Base-by-base conservation (phyloP, 2,888 invertebrate species). In the Scelioninae gen. 1 region DNA sequence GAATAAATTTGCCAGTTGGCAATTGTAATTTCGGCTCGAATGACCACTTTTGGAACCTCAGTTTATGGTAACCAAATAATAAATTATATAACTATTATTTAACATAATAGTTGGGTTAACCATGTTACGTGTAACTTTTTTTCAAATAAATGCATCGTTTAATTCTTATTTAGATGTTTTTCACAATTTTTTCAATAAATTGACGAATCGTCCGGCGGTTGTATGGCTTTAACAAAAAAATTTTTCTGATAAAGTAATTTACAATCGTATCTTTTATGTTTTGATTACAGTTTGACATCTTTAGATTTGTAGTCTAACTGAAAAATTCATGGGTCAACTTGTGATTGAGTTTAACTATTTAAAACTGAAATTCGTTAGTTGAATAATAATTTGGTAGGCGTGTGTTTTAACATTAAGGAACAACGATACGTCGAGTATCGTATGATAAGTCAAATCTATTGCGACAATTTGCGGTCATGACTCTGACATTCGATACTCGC, bases 401-500 rank as follows among this genome's bases (percentile, higher is more conserved):
- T 69, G 49, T 63, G 47, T 38, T 63, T 53, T 11, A 31, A 43
- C 47, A 60, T 79, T 65, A 71, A 29, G 51, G 49, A 51, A 56
- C 49, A 29, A 15, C 23, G 47, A 68, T 60, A 75, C 63, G 56
- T 0, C 45, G 56, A 56, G 55, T 77, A 77, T 79, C 79, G 74
- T 49, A 56, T 47, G 62, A 80, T 75, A 75, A 80, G 56, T 80
- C 69, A 63, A 80, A 74, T 80, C 55, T 62, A 56, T 68, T 55
- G 68, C 62, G 75, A 69, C 68, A 62, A 49, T 80, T 68, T 69
- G 80, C 80, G 80, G 74, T 68, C 62, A 38, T 75, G 62, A 75
- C 47, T 74, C 68, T 56, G 77, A 77, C 66, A 74, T 63, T 60
- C 66, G 66, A 80, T 69, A 74, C 31, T 31, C 45, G 43, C n/a